Evolutionary conservation across 2,888 invertebrate species (phyloP).

Genomic region (Caenorhabditis macrosperma): DNA sequence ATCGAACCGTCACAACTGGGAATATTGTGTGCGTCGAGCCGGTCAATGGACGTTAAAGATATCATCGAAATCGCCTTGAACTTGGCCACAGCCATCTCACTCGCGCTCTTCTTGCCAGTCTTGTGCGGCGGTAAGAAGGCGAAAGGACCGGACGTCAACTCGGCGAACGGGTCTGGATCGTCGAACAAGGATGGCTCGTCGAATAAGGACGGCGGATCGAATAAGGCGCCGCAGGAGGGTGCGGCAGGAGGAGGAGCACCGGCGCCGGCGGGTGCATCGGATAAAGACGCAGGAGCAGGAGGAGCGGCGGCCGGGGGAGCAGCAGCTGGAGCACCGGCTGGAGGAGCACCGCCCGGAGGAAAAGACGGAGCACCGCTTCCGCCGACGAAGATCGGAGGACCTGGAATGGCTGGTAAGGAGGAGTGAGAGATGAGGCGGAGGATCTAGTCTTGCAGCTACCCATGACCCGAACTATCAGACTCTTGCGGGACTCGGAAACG

Average conservation of each 20-base stretch:
- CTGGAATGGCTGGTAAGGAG: conserved; percentile 12
- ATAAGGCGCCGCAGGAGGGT: no score
- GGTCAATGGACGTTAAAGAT: conserved; percentile 48
- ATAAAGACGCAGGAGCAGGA: no score
- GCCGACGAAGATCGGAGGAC: conserved; percentile 18
- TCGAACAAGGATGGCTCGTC: conserved; percentile 11
- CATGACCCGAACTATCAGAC: conserved; percentile 56
- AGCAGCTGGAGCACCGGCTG: conserved; percentile 23
- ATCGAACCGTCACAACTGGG: no score
- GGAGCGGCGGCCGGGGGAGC: no score
- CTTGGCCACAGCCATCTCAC: conserved; percentile 23
- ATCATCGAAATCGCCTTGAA: conserved; percentile 46
- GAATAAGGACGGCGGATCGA: no score
- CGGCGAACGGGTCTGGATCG: background rate
- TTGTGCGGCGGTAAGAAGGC: conserved; percentile 19
- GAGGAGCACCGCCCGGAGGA: background rate
- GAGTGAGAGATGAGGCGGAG: no score
- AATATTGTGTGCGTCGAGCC: conserved; percentile 16
- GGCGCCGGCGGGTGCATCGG: no score
- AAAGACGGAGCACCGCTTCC: background rate
- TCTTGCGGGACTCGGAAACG: conserved; percentile 25
- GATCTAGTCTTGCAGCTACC: conserved; percentile 24
- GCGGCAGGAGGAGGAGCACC: no score
- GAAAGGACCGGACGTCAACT: background rate
- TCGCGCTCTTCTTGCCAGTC: conserved; percentile 1